phyloP scores from a whole-genome alignment of 64 coral and sea anemone species.

The Exaiptasia diaphana region DNA sequence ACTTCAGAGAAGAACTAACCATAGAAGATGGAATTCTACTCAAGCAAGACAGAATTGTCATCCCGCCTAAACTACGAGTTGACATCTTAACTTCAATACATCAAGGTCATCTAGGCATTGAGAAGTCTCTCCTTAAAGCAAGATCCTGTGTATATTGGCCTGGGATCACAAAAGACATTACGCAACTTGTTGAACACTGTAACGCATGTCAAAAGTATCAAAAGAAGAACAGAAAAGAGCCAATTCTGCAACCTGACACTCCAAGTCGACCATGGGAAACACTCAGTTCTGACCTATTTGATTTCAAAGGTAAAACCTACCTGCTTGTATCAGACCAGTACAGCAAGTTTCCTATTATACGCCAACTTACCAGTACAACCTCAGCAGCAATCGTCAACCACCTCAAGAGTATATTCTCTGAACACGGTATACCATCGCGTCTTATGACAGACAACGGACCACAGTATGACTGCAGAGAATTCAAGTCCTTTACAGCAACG shows the following conservation, averaged over 20 bases:
- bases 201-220: slow-evolving; percentile 29
- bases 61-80: slow-evolving; percentile 20
- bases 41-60: slow-evolving; percentile 30
- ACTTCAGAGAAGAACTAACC: slow-evolving; percentile 56
- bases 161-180: slow-evolving; percentile 54
- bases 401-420: slow-evolving; percentile 31
- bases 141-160: slow-evolving; percentile 55
- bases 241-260: slow-evolving; percentile 21
- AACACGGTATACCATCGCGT: slow-evolving; percentile 47
- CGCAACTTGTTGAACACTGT: slow-evolving; percentile 27
- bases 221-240: background rate
- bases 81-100: slow-evolving; percentile 33
- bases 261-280: slow-evolving; percentile 2
- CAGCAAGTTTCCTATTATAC: slow-evolving; percentile 26
- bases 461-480: slow-evolving; percentile 46
- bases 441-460: slow-evolving; percentile 42
- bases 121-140: slow-evolving; percentile 48
- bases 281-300: slow-evolving; percentile 16
- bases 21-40: slow-evolving; percentile 54
- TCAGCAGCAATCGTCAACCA: too few species aligned
- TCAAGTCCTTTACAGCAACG: slow-evolving; percentile 8
- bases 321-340: slow-evolving; percentile 20
- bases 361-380: slow-evolving; percentile 2
- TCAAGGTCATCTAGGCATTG: slow-evolving; percentile 40
- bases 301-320: slow-evolving; percentile 19